Conservation (phyloP, 1,140 invertebrate species). For the Drosophila kepulauana region DNA sequence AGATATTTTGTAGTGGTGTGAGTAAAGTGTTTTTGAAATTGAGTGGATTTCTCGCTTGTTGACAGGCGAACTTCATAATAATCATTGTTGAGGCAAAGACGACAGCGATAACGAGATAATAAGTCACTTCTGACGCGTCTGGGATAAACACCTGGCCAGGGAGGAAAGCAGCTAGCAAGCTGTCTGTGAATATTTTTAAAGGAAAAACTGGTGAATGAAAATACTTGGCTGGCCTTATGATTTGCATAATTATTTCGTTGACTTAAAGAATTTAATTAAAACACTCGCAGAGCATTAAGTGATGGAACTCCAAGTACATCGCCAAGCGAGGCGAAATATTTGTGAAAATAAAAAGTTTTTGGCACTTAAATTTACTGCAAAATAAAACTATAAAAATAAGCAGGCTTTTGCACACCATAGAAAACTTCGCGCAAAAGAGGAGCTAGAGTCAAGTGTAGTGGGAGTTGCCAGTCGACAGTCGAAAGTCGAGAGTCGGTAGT, state of each 20-base stretch:
- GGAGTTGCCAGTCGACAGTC: conserved; percentile 46
- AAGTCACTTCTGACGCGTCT: conserved; percentile 43
- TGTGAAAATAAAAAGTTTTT: conserved; percentile 57
- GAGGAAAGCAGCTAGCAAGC: conserved; percentile 34
- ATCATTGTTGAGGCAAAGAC: conserved; percentile 51
- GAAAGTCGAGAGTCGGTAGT: conserved; percentile 33
- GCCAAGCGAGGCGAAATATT: conserved; percentile 23
- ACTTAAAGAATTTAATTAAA: conserved; percentile 74
- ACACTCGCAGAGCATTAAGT: conserved; percentile 26
- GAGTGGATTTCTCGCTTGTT: conserved; percentile 54
- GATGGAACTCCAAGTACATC: conserved; percentile 20
- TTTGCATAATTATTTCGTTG: conserved; percentile 70
- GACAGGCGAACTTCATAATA: conserved; percentile 68
- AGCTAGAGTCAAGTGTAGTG: conserved; percentile 20
- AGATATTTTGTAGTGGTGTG: neutral
- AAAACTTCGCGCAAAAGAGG: conserved; percentile 41
- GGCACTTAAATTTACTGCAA: conserved; percentile 33
- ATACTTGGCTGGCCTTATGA: conserved; percentile 44
- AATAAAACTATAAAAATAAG: conserved; percentile 58
- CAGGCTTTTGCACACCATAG: conserved; percentile 25
- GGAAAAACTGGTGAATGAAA: conserved; percentile 54
- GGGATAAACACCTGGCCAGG: conserved; percentile 52
- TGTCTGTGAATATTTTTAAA: conserved; percentile 20
- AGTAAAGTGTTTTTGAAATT: conserved; percentile 37
- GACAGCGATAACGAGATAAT: conserved; percentile 57